Evolutionary conservation across 2,888 invertebrate species (phyloP).

Genomic region (Rhorus exstirpatorius): DNA sequence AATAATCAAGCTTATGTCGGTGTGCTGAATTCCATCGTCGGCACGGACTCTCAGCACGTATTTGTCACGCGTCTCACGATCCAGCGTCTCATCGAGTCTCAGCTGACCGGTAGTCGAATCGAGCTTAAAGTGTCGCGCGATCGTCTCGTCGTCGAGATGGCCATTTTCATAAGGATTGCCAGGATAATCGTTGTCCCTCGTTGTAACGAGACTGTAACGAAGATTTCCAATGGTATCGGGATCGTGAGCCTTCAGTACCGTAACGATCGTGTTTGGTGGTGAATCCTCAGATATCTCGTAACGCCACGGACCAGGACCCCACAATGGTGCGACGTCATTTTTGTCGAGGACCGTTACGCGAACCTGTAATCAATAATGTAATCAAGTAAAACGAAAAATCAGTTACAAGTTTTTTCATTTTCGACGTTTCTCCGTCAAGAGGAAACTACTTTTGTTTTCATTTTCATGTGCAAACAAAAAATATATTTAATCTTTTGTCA

Average conservation of each 20-base stretch:
- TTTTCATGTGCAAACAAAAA: too few species aligned
- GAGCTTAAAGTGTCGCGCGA: conserved; percentile 89
- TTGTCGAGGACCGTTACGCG: conserved; percentile 94
- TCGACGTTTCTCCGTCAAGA: too few species aligned
- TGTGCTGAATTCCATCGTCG: conserved; percentile 95
- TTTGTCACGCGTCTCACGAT: conserved; percentile 93
- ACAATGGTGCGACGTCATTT: conserved; percentile 98
- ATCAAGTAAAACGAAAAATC: too few species aligned
- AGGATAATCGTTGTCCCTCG: conserved; percentile 40
- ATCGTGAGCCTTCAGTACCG: conserved; percentile 93
- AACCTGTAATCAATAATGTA: conserved; percentile 90
- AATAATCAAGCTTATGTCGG: conserved; percentile 92
- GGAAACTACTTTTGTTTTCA: too few species aligned
- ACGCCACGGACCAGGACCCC: conserved; percentile 91
- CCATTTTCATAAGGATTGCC: conserved; percentile 1
- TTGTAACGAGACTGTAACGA: conserved; percentile 90
- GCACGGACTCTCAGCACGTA: conserved; percentile 94
- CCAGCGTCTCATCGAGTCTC: conserved; percentile 92
- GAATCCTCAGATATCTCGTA: conserved; percentile 95
- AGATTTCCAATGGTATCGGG: conserved; percentile 94
- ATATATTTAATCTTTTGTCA: too few species aligned
- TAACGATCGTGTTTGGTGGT: conserved; percentile 92
- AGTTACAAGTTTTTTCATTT: too few species aligned
- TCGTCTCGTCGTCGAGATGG: conserved; percentile 76
- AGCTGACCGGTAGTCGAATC: conserved; percentile 91